A percentile compares a stretch with the other conserved stretches of the same genome.
phyloP scores from a whole-genome alignment of 2,113 vertebrate genomes.

The Smithornis capensis region DNA sequence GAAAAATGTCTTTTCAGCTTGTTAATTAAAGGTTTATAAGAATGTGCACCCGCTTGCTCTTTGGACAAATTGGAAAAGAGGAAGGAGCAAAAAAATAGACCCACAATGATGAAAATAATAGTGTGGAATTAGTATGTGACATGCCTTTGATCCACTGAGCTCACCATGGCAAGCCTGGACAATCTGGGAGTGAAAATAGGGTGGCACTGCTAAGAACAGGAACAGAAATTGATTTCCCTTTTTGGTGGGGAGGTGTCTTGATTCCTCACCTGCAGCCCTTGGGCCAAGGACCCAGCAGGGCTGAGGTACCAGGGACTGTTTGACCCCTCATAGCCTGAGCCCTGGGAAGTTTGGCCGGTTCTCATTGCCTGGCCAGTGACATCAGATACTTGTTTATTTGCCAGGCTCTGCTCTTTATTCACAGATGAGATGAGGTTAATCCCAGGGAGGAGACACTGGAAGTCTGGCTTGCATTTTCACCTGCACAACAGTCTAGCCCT shows the following conservation, averaged over 20 bases:
- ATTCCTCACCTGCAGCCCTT: neutral
- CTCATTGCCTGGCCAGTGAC: neutral
- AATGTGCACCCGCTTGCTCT: neutral
- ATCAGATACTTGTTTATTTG: neutral
- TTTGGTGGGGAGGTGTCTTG: neutral
- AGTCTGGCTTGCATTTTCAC: neutral
- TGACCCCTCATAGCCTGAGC: neutral
- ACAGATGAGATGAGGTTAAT: neutral
- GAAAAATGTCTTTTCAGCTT: conserved; percentile 48
- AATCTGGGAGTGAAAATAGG: neutral
- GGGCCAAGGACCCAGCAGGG: neutral
- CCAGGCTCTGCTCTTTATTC: neutral
- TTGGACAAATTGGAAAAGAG: conserved; percentile 2
- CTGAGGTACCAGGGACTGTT: neutral
- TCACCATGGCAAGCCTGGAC: neutral
- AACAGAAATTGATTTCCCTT: neutral
- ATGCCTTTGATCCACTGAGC: neutral
- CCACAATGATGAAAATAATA: neutral
- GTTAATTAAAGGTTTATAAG: conserved; percentile 59
- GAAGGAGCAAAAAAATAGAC: neutral
- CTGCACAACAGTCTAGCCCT: neutral
- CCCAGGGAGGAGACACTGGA: neutral
- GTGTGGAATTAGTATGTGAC: neutral
- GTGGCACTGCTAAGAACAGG: neutral
- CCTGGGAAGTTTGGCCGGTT: neutral